These are phyloP conservation scores for Echinops telfairi DNA, from an alignment of 2,113 vertebrate genomes.

Conservation along the genomic window DNA sequence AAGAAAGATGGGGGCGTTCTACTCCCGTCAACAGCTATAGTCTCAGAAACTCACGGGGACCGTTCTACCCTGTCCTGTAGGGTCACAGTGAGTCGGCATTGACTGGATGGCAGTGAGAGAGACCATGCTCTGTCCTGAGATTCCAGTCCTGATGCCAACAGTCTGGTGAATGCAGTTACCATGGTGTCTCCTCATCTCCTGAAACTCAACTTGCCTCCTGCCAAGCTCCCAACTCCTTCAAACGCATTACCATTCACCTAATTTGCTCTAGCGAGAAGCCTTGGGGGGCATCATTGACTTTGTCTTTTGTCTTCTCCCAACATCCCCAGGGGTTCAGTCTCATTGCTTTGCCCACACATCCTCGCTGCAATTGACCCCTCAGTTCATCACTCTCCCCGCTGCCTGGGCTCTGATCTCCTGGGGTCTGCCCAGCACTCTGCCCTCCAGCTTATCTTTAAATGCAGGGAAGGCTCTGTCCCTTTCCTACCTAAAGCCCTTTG, in stretches of 20 bases:
- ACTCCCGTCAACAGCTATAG: too few species aligned
- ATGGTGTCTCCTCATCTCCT: too few species aligned
- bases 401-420: not conserved
- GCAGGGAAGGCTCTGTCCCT: not conserved
- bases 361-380: not conserved
- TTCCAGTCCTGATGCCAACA: not conserved
- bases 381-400: not conserved
- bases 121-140: too few species aligned
- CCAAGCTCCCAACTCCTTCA: not conserved
- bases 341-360: rapidly evolving
- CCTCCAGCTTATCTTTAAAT: not conserved
- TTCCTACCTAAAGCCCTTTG: rapidly evolving
- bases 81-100: too few species aligned
- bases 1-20: too few species aligned
- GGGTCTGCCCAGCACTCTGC: not conserved
- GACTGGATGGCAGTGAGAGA: too few species aligned
- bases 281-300: not conserved
- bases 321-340: too few species aligned
- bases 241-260: not conserved
- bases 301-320: not conserved
- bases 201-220: not conserved
- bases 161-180: rapidly evolving
- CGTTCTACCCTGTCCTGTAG: too few species aligned
- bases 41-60: too few species aligned
- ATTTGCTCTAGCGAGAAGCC: not conserved